Evolutionary conservation across 2,797 vertebrate genomes (phyloP).

Genomic region (Bovichtus variegatus): DNA sequence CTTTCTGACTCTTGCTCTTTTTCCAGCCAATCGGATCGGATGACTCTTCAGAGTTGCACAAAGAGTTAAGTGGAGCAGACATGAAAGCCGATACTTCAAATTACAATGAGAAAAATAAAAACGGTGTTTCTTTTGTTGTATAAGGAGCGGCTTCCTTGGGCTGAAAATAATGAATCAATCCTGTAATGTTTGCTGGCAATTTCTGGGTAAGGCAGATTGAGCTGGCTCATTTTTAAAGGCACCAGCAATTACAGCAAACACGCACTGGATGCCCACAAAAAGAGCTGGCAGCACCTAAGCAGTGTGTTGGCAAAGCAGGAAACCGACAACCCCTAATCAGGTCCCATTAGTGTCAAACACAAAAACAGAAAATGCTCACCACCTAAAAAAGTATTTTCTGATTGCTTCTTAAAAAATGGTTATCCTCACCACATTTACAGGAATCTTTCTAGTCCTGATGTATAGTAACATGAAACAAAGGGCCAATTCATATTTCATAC

Average conservation of each 20-base stretch:
- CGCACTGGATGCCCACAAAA: conserved; percentile 61
- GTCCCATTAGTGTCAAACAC: conserved; percentile 71
- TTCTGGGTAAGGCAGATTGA: conserved; percentile 65
- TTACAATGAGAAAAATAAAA: conserved; percentile 53
- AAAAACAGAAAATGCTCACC: conserved; percentile 31
- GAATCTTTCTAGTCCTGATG: background rate
- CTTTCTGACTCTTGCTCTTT: conserved; percentile 27
- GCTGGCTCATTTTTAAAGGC: conserved; percentile 69
- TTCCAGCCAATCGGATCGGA: conserved; percentile 30
- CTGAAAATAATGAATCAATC: conserved; percentile 67
- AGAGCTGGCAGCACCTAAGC: conserved; percentile 56
- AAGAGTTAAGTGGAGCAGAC: conserved; percentile 45
- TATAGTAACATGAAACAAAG: conserved; percentile 1
- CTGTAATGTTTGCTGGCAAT: conserved; percentile 68
- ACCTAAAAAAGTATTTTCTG: conserved; percentile 20
- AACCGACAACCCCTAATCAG: conserved; percentile 64
- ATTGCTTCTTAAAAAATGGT: conserved; percentile 21
- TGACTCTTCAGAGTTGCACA: conserved; percentile 11
- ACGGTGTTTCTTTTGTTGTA: conserved; percentile 42
- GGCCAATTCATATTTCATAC: background rate
- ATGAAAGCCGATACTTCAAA: conserved; percentile 52
- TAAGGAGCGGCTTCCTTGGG: conserved; percentile 45
- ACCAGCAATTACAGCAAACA: conserved; percentile 68
- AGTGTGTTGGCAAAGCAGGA: conserved; percentile 63
- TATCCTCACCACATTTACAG: conserved; percentile 15